phyloP scores from a whole-genome alignment of 2,113 vertebrate genomes.

The Ptilonorhynchus violaceus region DNA sequence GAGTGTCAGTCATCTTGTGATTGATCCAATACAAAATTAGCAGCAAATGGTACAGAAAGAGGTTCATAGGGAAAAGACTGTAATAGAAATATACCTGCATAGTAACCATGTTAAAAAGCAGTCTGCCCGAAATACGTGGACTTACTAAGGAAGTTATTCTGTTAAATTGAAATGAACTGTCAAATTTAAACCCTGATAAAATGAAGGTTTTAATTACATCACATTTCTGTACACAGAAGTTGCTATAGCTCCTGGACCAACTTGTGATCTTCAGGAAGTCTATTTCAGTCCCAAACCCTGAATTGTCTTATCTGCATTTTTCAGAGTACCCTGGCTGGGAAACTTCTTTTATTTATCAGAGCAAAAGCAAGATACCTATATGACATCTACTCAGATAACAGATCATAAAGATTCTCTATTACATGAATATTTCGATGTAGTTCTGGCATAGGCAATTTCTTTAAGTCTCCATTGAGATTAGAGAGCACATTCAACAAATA shows the following conservation, averaged over 20 bases:
- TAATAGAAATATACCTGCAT: background rate
- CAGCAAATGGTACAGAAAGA: background rate
- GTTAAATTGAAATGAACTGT: background rate
- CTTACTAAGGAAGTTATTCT: background rate
- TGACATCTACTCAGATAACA: background rate
- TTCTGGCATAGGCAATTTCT: background rate
- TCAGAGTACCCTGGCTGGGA: background rate
- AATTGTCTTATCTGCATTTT: background rate
- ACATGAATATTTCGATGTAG: background rate
- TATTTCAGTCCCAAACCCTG: background rate
- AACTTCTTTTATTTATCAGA: background rate
- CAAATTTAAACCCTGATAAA: background rate
- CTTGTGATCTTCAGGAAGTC: background rate
- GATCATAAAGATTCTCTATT: background rate
- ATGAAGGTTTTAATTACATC: background rate
- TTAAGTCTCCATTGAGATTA: background rate
- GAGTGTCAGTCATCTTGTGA: background rate
- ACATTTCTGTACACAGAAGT: background rate
- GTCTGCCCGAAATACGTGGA: background rate
- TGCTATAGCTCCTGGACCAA: background rate
- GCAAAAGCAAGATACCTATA: background rate
- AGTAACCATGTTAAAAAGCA: background rate
- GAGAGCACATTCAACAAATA: background rate
- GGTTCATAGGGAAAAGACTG: background rate
- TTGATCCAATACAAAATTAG: background rate